A percentile compares a stretch with the other conserved stretches of the same genome.
Conservation (phyloP, 2,113 vertebrate species). For the Oreocharis arfaki region DNA sequence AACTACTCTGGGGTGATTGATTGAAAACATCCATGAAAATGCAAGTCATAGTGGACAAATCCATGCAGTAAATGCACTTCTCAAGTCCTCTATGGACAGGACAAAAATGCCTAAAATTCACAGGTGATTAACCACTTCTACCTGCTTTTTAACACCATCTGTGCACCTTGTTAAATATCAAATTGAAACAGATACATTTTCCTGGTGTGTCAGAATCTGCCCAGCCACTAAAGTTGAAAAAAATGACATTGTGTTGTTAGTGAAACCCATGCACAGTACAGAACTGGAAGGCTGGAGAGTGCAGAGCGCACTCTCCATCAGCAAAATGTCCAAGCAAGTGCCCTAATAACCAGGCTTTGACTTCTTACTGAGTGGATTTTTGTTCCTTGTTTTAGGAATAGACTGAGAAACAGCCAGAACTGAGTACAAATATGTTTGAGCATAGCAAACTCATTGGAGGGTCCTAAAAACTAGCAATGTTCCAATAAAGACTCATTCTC, state of each 20-base stretch:
- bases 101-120: slow-evolving; percentile 61
- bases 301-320: background rate
- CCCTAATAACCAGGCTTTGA: background rate
- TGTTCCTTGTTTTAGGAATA: background rate
- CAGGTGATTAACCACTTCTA: slow-evolving; percentile 67
- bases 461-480: background rate
- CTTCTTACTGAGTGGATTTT: background rate
- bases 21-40: slow-evolving; percentile 37
- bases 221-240: background rate
- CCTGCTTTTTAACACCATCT: slow-evolving; percentile 67
- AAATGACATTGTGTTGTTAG: slow-evolving; percentile 1
- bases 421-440: background rate
- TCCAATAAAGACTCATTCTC: background rate
- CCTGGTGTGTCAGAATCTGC: slow-evolving; percentile 26
- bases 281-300: background rate
- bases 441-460: background rate
- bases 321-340: background rate
- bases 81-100: slow-evolving; percentile 10
- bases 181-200: slow-evolving; percentile 58
- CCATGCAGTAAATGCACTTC: slow-evolving; percentile 2
- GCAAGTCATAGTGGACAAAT: slow-evolving; percentile 22
- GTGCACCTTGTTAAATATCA: slow-evolving; percentile 61
- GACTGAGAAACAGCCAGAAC: background rate
- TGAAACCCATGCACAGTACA: background rate
- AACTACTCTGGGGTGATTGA: slow-evolving; percentile 11